phyloP scores from a whole-genome alignment of 2,113 vertebrate species.

The Tichodroma muraria region DNA sequence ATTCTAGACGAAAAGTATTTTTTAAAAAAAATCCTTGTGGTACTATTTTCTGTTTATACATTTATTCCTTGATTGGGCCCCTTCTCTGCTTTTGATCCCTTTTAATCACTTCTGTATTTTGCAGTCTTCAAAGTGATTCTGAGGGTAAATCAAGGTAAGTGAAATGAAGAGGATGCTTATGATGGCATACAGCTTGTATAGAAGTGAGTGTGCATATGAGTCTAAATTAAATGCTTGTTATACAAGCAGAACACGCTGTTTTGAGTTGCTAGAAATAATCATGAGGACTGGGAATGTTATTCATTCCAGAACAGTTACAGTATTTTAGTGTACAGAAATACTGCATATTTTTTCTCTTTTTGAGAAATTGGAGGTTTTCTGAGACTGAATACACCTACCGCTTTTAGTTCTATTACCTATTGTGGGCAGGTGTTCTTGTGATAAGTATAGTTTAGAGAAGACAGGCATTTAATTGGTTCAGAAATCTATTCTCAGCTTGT shows the following conservation, averaged over 20 bases:
- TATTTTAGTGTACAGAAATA: background rate
- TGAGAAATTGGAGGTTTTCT: background rate
- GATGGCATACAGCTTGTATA: background rate
- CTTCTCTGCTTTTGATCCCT: background rate
- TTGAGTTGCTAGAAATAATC: slow-evolving; percentile 23
- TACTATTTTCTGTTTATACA: background rate
- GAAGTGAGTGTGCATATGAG: background rate
- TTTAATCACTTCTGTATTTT: background rate
- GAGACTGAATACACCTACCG: background rate
- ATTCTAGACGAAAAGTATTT: background rate
- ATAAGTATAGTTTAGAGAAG: background rate
- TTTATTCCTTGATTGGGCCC: background rate
- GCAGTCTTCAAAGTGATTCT: background rate
- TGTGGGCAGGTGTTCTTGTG: background rate
- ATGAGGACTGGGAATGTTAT: background rate
- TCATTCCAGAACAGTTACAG: background rate
- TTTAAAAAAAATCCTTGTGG: background rate
- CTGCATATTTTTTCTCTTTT: background rate
- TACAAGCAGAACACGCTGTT: background rate
- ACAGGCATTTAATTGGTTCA: background rate
- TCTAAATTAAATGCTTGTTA: slow-evolving; percentile 35
- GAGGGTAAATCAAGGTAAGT: slow-evolving; percentile 12
- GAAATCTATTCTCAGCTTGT: background rate
- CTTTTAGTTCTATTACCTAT: background rate
- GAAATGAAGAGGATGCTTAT: slow-evolving; percentile 6